Evolutionary conservation across 2,888 invertebrate genomes (phyloP).

Genomic region (Bembecia ichneumoniformis): DNA sequence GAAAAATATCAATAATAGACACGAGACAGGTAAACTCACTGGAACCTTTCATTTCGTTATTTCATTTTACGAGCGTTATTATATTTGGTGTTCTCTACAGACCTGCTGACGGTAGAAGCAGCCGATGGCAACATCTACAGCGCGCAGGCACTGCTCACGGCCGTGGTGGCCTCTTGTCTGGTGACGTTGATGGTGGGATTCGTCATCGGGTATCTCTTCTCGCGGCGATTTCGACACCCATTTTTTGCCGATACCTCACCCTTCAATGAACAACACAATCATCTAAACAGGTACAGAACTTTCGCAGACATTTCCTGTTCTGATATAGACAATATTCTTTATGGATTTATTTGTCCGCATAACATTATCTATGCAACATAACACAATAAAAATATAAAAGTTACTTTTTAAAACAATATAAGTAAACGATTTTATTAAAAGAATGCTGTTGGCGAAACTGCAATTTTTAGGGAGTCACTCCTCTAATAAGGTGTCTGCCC

Average conservation of each 20-base stretch:
- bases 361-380: neutral
- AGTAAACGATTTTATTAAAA: neutral
- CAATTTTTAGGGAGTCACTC: no score
- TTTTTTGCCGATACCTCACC: slow-evolving; percentile 81
- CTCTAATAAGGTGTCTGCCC: no score
- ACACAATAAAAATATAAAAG: no score
- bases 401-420: neutral
- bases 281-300: slow-evolving; percentile 75
- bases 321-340: neutral
- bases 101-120: slow-evolving; percentile 63
- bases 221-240: slow-evolving; percentile 81
- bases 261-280: slow-evolving; percentile 83
- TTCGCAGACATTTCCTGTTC: slow-evolving; percentile 3
- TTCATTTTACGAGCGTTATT: no score
- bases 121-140: slow-evolving; percentile 81
- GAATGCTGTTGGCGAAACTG: no score
- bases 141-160: slow-evolving; percentile 84
- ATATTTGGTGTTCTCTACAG: slow-evolving; percentile 22
- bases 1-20: slow-evolving; percentile 64
- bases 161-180: slow-evolving; percentile 84
- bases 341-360: neutral
- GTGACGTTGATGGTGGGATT: slow-evolving; percentile 87
- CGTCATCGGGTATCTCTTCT: slow-evolving; percentile 87
- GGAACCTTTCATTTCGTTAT: neutral
- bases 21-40: slow-evolving; percentile 50